A percentile compares a stretch with the other conserved stretches of the same genome.
These are phyloP conservation scores for Zaprionus lachaisei DNA, from an alignment of 1,140 invertebrate species.

Conservation along the genomic window DNA sequence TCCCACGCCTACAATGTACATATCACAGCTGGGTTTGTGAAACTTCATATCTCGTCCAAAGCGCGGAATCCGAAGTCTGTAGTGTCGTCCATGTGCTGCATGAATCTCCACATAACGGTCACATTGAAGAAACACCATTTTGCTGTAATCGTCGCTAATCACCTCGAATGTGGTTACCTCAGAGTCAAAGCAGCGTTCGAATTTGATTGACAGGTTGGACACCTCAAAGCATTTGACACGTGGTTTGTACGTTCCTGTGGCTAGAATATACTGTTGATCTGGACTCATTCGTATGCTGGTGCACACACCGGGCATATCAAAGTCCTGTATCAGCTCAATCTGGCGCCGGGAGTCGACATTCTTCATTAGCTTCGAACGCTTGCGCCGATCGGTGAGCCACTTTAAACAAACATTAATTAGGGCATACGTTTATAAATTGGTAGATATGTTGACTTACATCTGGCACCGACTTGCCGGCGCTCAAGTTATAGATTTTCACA, in stretches of 20 bases:
- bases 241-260: constrained; percentile 98
- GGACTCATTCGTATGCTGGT: constrained; percentile 93
- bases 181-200: constrained; percentile 98
- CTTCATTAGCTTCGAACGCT: constrained; percentile 93
- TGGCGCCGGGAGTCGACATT: constrained; percentile 95
- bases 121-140: constrained; percentile 92
- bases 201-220: constrained; percentile 98
- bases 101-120: constrained; percentile 98
- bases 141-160: constrained; percentile 95
- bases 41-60: constrained; percentile 98
- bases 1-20: constrained; percentile 95
- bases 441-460: constrained; percentile 89
- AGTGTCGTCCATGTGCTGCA: constrained; percentile 95
- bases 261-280: constrained; percentile 97
- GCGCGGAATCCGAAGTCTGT: constrained; percentile 95
- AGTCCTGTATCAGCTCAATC: constrained; percentile 99
- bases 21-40: constrained; percentile 95
- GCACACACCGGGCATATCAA: constrained; percentile 98
- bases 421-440: constrained; percentile 70
- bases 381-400: constrained; percentile 97
- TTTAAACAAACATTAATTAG: constrained; percentile 75
- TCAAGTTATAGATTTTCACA: constrained; percentile 99
- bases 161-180: constrained; percentile 96
- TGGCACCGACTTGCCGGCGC: constrained; percentile 97
- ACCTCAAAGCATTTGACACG: constrained; percentile 98